phyloP scores from a whole-genome alignment of 2,113 vertebrate species.

The Alligator sinensis region DNA sequence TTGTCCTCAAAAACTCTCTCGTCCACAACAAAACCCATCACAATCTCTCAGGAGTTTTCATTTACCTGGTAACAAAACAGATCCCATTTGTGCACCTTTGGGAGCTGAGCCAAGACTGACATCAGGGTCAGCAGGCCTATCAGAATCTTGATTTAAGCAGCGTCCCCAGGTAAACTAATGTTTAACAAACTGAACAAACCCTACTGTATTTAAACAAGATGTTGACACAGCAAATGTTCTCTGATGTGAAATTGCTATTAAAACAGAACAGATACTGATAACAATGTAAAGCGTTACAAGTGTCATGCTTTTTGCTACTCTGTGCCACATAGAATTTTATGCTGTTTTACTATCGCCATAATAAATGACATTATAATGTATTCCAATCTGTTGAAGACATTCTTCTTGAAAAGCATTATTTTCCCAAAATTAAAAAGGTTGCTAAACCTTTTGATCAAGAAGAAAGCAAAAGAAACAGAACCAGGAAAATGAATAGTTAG shows the following conservation, averaged over 20 bases:
- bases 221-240: not conserved
- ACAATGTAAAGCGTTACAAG: not conserved
- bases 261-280: not conserved
- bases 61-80: not conserved
- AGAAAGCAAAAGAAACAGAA: not conserved
- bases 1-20: not conserved
- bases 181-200: not conserved
- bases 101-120: not conserved
- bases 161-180: not conserved
- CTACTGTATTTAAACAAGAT: not conserved
- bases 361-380: fast-evolving
- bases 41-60: too few relatives aligned
- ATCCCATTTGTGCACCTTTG: not conserved
- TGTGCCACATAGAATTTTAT: not conserved
- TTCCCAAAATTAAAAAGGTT: not conserved
- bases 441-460: not conserved
- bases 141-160: not conserved
- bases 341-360: not conserved
- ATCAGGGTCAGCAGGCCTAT: not conserved
- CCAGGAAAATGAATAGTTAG: not conserved
- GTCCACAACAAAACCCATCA: too few relatives aligned
- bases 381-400: not conserved
- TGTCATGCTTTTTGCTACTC: not conserved
- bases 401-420: not conserved
- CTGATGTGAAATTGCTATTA: not conserved